Percentiles rank a stretch among this genome's conserved stretches.
These are phyloP conservation scores for Carollia perspicillata DNA, from an alignment of 2,113 vertebrate genomes.

Conservation along the genomic window DNA sequence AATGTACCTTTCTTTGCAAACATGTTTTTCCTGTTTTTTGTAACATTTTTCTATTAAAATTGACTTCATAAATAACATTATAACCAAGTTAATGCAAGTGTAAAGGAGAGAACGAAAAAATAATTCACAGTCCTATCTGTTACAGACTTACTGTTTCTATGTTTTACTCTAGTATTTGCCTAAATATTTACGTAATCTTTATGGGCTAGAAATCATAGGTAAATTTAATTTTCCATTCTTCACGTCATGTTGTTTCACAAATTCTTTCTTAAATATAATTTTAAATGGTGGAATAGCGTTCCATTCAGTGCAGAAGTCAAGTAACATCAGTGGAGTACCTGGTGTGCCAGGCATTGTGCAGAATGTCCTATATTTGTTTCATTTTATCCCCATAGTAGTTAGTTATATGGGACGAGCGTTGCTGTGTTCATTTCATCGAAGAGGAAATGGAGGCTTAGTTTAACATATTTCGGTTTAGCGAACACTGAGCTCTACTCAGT, in stretches of 20 bases:
- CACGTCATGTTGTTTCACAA: neutral
- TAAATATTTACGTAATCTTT: conserved; percentile 22
- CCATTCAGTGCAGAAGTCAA: neutral
- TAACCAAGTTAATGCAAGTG: neutral
- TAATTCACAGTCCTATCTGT: neutral
- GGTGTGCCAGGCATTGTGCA: neutral
- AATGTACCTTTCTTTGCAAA: neutral
- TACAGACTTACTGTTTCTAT: neutral
- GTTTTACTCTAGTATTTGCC: conserved; percentile 22
- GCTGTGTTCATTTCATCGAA: neutral
- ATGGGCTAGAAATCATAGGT: neutral
- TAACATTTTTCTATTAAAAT: conserved; percentile 26
- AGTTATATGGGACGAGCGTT: neutral
- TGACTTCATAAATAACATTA: neutral
- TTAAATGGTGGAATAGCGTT: neutral
- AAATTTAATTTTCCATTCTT: conserved; percentile 28
- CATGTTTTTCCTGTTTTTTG: neutral
- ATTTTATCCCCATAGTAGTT: neutral
- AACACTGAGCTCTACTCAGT: neutral
- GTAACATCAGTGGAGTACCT: neutral
- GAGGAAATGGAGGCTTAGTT: conserved; percentile 8
- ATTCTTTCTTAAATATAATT: neutral
- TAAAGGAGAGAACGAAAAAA: neutral
- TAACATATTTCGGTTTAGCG: neutral
- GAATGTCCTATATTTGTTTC: neutral